These are phyloP conservation scores for Nemoura dubitans DNA, from an alignment of 2,888 invertebrate species.

Conservation along the genomic window DNA sequence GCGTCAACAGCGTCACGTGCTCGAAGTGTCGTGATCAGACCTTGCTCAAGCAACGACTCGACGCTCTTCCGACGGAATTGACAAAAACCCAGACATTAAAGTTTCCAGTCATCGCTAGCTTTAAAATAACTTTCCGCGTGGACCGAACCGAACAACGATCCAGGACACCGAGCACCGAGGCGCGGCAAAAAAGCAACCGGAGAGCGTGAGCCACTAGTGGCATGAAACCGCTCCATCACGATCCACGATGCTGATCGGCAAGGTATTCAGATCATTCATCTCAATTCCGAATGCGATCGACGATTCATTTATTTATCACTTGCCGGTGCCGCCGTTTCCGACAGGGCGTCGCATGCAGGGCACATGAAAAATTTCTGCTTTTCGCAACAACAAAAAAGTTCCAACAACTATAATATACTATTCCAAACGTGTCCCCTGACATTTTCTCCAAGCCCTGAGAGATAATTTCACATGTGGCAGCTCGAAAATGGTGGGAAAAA, in stretches of 20 bases:
- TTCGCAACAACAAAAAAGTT: neutral
- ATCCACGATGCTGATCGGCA: neutral
- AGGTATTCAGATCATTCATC: conserved; percentile 23
- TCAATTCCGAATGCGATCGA: conserved; percentile 23
- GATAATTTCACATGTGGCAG: neutral
- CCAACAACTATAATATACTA: too few relatives aligned
- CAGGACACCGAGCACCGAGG: neutral
- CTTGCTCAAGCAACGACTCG: neutral
- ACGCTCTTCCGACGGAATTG: neutral
- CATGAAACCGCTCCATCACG: neutral
- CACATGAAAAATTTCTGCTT: neutral
- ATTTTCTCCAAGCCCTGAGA: neutral
- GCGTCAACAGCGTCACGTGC: too few relatives aligned
- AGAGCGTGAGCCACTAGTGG: neutral
- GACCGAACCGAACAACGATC: neutral
- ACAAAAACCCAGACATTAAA: neutral
- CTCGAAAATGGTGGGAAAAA: neutral
- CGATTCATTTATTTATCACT: conserved; percentile 38
- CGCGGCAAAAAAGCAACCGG: neutral
- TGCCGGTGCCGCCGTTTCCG: conserved; percentile 1
- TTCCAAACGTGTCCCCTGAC: neutral
- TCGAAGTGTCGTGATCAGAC: too few relatives aligned
- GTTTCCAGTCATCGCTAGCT: neutral
- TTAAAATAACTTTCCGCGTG: neutral
- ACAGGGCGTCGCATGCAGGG: neutral